phyloP scores from a whole-genome alignment of 2,113 vertebrate species.

The Vireo altiloquus region DNA sequence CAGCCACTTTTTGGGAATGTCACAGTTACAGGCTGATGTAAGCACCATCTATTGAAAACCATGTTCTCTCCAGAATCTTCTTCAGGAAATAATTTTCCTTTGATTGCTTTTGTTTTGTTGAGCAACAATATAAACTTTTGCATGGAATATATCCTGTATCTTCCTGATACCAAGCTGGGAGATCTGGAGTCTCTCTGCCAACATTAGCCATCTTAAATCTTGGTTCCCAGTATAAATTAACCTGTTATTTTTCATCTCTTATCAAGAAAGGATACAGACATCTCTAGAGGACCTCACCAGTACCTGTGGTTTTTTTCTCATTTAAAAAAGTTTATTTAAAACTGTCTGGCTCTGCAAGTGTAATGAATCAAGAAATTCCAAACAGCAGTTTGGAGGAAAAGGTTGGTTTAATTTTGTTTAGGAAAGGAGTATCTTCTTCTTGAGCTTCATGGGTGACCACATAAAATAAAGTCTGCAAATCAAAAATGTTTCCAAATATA shows the following conservation, averaged over 20 bases:
- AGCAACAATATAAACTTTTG: neutral
- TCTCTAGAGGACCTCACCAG: neutral
- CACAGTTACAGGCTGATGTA: neutral
- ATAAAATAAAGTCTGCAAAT: neutral
- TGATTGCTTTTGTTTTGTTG: neutral
- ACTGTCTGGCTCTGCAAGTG: neutral
- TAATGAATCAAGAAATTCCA: neutral
- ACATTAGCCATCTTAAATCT: neutral
- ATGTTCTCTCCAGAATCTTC: neutral
- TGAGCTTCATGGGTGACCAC: neutral
- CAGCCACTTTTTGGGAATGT: neutral
- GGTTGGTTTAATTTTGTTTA: neutral
- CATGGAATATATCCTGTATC: neutral
- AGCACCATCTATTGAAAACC: neutral
- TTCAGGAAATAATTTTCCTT: neutral
- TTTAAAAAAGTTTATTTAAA: neutral
- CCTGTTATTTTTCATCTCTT: neutral
- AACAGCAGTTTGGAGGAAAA: neutral
- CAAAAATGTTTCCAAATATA: conserved; percentile 22
- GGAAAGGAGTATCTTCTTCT: neutral
- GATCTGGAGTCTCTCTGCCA: neutral
- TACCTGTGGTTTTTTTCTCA: neutral
- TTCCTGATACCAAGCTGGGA: neutral
- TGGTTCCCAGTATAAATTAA: neutral
- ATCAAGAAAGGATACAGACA: neutral